Percentiles rank a stretch among this genome's conserved stretches.
These are phyloP conservation scores for Merodon equestris DNA, from an alignment of 2,888 invertebrate species.

Conservation along the genomic window DNA sequence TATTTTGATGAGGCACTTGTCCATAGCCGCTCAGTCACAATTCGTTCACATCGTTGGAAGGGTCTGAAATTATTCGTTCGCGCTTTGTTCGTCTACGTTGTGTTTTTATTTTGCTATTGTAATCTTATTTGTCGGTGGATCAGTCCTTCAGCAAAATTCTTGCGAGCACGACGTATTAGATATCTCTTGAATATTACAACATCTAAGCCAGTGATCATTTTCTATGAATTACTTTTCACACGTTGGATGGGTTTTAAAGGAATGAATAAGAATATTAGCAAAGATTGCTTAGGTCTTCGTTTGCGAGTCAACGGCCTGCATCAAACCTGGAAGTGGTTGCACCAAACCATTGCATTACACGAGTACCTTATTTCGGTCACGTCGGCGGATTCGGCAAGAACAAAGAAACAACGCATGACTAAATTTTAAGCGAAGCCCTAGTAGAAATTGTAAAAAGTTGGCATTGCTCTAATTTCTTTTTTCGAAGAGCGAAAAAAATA, in stretches of 20 bases:
- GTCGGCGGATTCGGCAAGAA: slow-evolving; percentile 84
- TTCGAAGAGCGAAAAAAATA: slow-evolving; percentile 12
- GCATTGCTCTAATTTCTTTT: slow-evolving; percentile 43
- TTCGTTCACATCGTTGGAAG: slow-evolving; percentile 55
- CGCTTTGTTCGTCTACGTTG: slow-evolving; percentile 1
- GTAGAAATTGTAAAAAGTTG: slow-evolving; percentile 34
- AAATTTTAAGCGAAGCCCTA: slow-evolving; percentile 39
- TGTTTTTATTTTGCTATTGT: slow-evolving; percentile 17
- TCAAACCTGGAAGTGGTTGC: slow-evolving; percentile 97
- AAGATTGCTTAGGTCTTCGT: slow-evolving; percentile 88
- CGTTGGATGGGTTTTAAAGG: slow-evolving; percentile 78
- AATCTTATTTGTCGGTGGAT: slow-evolving; percentile 10
- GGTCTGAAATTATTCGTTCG: not conserved
- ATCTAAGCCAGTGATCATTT: too few species aligned
- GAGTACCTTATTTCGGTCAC: slow-evolving; percentile 91
- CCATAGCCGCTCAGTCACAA: slow-evolving; percentile 43
- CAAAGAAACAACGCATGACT: slow-evolving; percentile 70
- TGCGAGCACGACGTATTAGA: too few species aligned
- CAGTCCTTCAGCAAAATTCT: not conserved
- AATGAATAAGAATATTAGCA: slow-evolving; percentile 75
- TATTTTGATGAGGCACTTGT: slow-evolving; percentile 42
- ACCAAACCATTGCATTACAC: slow-evolving; percentile 93
- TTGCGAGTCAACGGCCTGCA: slow-evolving; percentile 92
- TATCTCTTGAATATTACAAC: too few species aligned
- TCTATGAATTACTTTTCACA: slow-evolving; percentile 63